Evolutionary conservation across 2,797 vertebrate genomes (phyloP), one percentile per base, ranked within the genome.

Genomic region (Sebastes melanostomus): DNA sequence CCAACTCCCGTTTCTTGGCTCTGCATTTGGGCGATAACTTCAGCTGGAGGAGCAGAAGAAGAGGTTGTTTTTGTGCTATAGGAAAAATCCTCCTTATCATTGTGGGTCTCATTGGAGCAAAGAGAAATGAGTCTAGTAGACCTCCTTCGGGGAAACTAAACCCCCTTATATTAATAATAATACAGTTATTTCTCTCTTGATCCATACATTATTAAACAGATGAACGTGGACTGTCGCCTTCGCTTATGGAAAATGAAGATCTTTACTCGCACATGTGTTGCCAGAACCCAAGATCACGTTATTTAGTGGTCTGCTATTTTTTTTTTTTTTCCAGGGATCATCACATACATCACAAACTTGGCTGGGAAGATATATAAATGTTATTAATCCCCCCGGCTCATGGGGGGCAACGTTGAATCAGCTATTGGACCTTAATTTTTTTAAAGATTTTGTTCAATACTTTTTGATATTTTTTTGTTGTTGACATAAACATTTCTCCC

Each of bases 191-290:
- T 85, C 72, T 72, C 30, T 71, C 3, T 70, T 69, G 32, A 66
- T 83, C 66, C 32, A 60, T 83, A 84, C 70, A 66, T 69, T 72
- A 70, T 54, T 54, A 85, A 90, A 71, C 93, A 83, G 84, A 95
- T 94, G 93, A 92, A 93, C 88, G 89, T 79, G 84, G 88, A 93
- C 89, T 89, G 89, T 86, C 91, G 86, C 70, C 88, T 90, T 76
- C 90, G 84, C 86, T 84, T 88, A 73, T 93, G 93, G 90, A 95
- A 94, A 91, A 96, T 95, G 93, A 94, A 89, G 81, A 81, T 91
- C 86, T 91, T 90, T 38, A 85, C 85, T 82, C 91, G 88, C 82
- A 89, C 89, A 58, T 90, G 89, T 92, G 93, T 90, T 30, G 29
- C 87, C 86, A 93, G 89, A 92, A 90, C 77, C 84, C 88, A 93